phyloP scores from a whole-genome alignment of 2,113 vertebrate genomes.

The Heteronetta atricapilla region DNA sequence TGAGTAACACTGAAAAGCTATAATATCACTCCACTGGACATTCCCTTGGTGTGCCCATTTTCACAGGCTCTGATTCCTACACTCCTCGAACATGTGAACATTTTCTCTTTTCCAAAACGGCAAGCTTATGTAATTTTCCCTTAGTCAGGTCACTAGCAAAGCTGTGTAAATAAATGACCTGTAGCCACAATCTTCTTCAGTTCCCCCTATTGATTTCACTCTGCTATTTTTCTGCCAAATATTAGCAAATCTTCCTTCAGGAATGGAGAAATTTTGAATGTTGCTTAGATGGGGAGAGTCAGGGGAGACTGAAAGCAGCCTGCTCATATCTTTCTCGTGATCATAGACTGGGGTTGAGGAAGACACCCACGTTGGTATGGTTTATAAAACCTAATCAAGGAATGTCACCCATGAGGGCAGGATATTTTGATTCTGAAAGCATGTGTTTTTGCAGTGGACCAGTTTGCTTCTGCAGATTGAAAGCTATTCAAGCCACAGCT shows the following conservation, averaged over 20 bases:
- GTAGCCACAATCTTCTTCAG: constrained; percentile 42
- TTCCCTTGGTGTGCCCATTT: not conserved
- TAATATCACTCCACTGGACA: not conserved
- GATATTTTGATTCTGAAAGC: not conserved
- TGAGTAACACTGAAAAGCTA: not conserved
- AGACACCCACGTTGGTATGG: not conserved
- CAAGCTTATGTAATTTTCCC: constrained; percentile 35
- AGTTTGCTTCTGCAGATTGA: not conserved
- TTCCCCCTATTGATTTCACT: constrained; percentile 48
- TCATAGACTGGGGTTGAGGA: not conserved
- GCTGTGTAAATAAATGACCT: constrained; percentile 67
- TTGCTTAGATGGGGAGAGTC: not conserved
- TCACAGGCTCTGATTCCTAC: not conserved
- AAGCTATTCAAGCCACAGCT: not conserved
- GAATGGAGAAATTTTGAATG: not conserved
- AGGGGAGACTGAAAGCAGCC: not conserved
- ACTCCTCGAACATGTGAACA: not conserved
- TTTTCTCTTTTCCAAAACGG: constrained; percentile 43
- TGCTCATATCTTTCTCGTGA: not conserved
- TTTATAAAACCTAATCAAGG: not conserved
- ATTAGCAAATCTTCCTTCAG: not conserved
- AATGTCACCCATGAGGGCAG: not conserved
- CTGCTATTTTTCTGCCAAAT: constrained; percentile 24
- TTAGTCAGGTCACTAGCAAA: constrained; percentile 23
- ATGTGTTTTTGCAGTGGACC: not conserved